These are phyloP conservation scores for Eira barbara DNA, from an alignment of 2,113 vertebrate species.

Conservation along the genomic window DNA sequence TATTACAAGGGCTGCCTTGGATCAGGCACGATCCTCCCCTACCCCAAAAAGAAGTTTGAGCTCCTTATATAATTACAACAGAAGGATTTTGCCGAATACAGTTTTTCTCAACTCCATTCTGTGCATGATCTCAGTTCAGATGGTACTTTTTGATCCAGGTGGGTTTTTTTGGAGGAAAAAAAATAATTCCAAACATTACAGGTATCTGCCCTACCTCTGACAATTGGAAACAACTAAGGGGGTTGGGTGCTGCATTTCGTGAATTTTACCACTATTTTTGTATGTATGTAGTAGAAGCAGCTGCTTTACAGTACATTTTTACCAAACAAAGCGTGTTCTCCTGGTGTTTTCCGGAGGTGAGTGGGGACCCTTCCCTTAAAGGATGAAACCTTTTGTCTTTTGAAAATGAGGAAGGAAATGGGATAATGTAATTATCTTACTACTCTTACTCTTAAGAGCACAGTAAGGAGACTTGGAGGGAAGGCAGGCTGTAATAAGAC, in stretches of 20 bases:
- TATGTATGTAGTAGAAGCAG: background rate
- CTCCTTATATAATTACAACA: background rate
- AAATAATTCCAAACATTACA: background rate
- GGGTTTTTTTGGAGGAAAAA: background rate
- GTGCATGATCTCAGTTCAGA: background rate
- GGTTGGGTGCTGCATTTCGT: background rate
- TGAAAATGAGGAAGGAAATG: conserved; percentile 55
- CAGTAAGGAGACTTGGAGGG: background rate
- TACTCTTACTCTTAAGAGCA: background rate
- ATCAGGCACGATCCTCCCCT: background rate
- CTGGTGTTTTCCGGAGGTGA: background rate
- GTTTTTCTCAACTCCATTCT: background rate
- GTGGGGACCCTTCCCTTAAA: background rate
- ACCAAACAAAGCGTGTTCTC: background rate
- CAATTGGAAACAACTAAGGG: background rate
- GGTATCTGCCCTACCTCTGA: background rate
- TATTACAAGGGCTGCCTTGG: background rate
- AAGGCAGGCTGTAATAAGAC: background rate
- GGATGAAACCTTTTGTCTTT: conserved; percentile 26
- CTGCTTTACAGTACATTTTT: background rate
- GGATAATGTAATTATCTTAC: conserved; percentile 33
- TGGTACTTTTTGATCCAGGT: background rate
- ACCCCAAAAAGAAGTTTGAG: background rate
- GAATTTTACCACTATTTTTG: background rate
- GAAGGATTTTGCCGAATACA: background rate